Evolutionary conservation across 2,888 invertebrate species (phyloP).

Genomic region (Platypus cylindrus): DNA sequence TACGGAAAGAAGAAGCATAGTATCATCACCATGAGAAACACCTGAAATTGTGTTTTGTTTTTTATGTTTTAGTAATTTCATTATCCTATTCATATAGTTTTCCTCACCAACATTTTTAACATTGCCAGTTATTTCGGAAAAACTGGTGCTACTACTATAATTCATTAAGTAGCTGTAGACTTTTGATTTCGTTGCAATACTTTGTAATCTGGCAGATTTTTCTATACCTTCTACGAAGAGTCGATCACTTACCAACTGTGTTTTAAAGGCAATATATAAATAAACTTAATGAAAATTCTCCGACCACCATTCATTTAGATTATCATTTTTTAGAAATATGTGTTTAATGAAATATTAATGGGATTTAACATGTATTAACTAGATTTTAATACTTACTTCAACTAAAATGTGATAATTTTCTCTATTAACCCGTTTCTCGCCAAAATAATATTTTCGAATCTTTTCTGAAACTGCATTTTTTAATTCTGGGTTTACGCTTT

Average conservation of each 20-base stretch:
- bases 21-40: conserved; percentile 52
- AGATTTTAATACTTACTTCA: conserved; percentile 18
- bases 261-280: too few relatives aligned
- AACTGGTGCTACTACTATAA: conserved; percentile 45
- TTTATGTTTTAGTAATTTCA: not conserved
- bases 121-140: conserved; percentile 41
- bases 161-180: conserved; percentile 54
- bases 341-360: too few relatives aligned
- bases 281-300: too few relatives aligned
- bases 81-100: too few relatives aligned
- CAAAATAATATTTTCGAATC: conserved; percentile 31
- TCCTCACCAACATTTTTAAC: conserved; percentile 45
- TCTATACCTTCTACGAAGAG: conserved; percentile 49
- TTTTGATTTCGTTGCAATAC: conserved; percentile 41
- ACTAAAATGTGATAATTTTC: conserved; percentile 20
- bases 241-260: conserved; percentile 50
- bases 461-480: conserved; percentile 22
- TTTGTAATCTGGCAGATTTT: conserved; percentile 46
- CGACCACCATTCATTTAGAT: too few relatives aligned
- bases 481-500: conserved; percentile 23
- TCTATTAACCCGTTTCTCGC: conserved; percentile 22
- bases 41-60: conserved; percentile 33
- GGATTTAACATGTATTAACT: too few relatives aligned
- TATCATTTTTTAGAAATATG: too few relatives aligned
- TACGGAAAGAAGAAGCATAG: conserved; percentile 41